phyloP scores from a whole-genome alignment of 2,888 invertebrate genomes.

The Gastrophysa polygoni region DNA sequence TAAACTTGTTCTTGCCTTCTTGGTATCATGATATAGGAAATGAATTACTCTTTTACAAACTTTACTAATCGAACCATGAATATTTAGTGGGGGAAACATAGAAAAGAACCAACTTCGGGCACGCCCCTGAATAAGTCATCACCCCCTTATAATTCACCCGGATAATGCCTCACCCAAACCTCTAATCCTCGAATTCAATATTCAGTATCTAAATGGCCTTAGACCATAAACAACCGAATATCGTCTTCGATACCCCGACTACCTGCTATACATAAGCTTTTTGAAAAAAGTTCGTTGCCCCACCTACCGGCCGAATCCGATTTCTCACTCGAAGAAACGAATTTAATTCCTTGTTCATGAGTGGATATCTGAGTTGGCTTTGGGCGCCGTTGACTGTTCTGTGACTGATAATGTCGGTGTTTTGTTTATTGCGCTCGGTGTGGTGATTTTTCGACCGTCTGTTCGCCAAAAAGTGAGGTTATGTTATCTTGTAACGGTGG shows the following conservation, averaged over 20 bases:
- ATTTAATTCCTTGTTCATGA: neutral
- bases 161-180: neutral
- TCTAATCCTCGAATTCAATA: slow-evolving; percentile 1
- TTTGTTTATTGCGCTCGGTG: slow-evolving; percentile 3
- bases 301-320: slow-evolving; percentile 31
- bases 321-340: slow-evolving; percentile 19
- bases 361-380: neutral
- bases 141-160: neutral
- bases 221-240: neutral
- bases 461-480: slow-evolving; percentile 31
- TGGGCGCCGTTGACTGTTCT: slow-evolving; percentile 12
- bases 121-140: neutral
- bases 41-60: no score
- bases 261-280: slow-evolving; percentile 31
- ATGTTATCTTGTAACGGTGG: slow-evolving; percentile 10
- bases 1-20: no score
- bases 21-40: no score
- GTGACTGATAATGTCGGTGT: slow-evolving; percentile 13
- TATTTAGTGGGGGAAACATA: no score
- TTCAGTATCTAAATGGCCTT: neutral
- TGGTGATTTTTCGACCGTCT: slow-evolving; percentile 2
- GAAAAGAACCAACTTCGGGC: no score
- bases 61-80: no score
- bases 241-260: slow-evolving; percentile 11
- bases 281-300: slow-evolving; percentile 33